phyloP scores from a whole-genome alignment of 1,140 invertebrate genomes.

The Pseudomyrmex gracilis region DNA sequence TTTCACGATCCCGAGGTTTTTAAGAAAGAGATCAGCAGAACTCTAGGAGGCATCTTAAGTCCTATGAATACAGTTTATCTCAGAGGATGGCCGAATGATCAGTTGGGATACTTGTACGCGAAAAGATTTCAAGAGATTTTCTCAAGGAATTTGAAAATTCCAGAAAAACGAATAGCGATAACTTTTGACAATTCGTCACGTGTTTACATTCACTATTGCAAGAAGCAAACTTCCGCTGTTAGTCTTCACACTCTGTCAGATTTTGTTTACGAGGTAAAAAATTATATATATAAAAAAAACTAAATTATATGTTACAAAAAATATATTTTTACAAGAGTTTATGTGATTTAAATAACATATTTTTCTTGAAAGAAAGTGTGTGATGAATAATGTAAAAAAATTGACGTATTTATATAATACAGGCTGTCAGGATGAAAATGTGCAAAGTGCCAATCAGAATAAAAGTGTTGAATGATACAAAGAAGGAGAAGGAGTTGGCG shows the following conservation, averaged over 20 bases:
- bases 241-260: conserved; percentile 88
- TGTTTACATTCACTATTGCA: conserved; percentile 84
- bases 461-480: conserved; percentile 81
- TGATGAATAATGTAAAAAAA: background rate
- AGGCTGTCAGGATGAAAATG: conserved; percentile 89
- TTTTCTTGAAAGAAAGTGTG: too few species aligned
- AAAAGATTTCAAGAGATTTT: conserved; percentile 87
- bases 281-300: conserved; percentile 9
- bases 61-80: conserved; percentile 92
- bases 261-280: conserved; percentile 89
- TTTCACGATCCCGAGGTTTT: conserved; percentile 82
- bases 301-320: too few species aligned
- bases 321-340: too few species aligned
- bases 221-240: conserved; percentile 20
- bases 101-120: conserved; percentile 91
- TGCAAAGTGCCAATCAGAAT: conserved; percentile 85
- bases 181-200: conserved; percentile 87
- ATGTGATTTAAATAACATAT: too few species aligned
- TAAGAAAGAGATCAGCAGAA: conserved; percentile 88
- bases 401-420: background rate
- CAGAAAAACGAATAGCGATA: conserved; percentile 86
- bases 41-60: conserved; percentile 89
- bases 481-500: conserved; percentile 48
- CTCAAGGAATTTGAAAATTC: conserved; percentile 76
- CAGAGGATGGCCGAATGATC: conserved; percentile 88